Evolutionary conservation across 2,888 invertebrate genomes (phyloP).

Genomic region (Oscheius sp.): DNA sequence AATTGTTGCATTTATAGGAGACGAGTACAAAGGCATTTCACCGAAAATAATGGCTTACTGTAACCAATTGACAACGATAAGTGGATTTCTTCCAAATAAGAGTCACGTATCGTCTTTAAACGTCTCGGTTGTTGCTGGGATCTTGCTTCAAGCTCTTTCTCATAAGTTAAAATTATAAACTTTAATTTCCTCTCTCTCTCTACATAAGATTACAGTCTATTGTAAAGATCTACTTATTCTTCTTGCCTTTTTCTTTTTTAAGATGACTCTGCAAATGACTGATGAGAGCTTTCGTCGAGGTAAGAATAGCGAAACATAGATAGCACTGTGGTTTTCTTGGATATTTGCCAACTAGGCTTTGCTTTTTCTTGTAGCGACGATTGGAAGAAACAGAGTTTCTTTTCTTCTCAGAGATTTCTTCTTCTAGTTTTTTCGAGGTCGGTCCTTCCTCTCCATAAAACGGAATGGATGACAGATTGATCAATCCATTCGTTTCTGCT

Average conservation of each 20-base stretch:
- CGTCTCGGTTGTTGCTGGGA: constrained; percentile 29
- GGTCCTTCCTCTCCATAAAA: constrained; percentile 25
- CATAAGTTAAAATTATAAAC: background rate
- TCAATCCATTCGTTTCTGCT: background rate
- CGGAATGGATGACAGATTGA: constrained; percentile 6
- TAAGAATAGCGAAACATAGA: constrained; percentile 29
- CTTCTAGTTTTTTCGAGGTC: background rate
- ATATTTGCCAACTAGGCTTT: background rate
- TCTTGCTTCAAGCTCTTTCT: background rate
- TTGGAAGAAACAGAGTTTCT: background rate
- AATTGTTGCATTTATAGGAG: constrained; percentile 9
- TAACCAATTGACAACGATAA: background rate
- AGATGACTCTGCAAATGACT: constrained; percentile 42
- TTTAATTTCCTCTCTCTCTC: background rate
- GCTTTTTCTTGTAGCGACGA: background rate
- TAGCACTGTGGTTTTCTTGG: constrained; percentile 32
- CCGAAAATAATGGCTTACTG: constrained; percentile 3
- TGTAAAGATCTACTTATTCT: constrained; percentile 8
- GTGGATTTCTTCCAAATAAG: background rate
- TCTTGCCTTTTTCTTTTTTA: background rate
- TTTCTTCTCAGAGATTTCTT: background rate
- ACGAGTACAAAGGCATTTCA: constrained; percentile 19
- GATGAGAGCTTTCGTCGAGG: constrained; percentile 31
- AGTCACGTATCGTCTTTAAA: constrained; percentile 20
- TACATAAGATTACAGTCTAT: background rate